A percentile compares a stretch with the other conserved stretches of the same genome.
phyloP scores from a whole-genome alignment of 2,113 vertebrate genomes.

The Cavia porcellus region DNA sequence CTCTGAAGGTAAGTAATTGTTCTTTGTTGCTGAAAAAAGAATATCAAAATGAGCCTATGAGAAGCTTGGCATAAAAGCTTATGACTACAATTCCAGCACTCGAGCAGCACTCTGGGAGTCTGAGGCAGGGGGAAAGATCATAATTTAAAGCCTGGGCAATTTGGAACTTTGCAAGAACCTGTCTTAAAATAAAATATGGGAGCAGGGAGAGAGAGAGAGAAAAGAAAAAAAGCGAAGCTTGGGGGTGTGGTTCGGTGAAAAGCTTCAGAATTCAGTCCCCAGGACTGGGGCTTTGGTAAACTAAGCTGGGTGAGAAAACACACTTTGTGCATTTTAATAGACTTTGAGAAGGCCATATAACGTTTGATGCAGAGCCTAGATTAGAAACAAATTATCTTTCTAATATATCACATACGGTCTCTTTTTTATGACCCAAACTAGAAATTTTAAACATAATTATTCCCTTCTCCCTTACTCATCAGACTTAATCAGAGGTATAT shows the following conservation, averaged over 20 bases:
- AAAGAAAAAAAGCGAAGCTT: not conserved
- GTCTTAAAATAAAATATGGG: not conserved
- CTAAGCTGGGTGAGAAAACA: not conserved
- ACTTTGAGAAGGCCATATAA: slow-evolving; percentile 23
- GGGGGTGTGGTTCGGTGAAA: not conserved
- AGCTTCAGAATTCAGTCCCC: not conserved
- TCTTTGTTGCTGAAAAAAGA: not conserved
- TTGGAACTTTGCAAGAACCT: not conserved
- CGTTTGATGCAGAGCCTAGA: slow-evolving; percentile 25
- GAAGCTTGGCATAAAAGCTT: not conserved
- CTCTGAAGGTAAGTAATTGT: not conserved
- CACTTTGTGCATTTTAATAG: slow-evolving; percentile 6
- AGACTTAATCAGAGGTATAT: slow-evolving; percentile 36
- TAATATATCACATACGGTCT: not conserved
- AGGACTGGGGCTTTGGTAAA: not conserved
- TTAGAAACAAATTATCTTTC: slow-evolving; percentile 64
- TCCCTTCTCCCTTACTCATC: not conserved
- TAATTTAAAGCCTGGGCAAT: not conserved
- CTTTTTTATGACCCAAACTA: not conserved
- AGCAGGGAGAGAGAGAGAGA: too few species aligned
- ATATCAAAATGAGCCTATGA: not conserved
- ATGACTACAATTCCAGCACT: not conserved
- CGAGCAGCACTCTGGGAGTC: not conserved
- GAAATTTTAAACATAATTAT: slow-evolving; percentile 38
- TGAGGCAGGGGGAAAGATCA: not conserved